Evolutionary conservation across 2,113 vertebrate genomes (phyloP), one percentile per base, ranked within the genome.

Genomic region (Glaucomys volans): DNA sequence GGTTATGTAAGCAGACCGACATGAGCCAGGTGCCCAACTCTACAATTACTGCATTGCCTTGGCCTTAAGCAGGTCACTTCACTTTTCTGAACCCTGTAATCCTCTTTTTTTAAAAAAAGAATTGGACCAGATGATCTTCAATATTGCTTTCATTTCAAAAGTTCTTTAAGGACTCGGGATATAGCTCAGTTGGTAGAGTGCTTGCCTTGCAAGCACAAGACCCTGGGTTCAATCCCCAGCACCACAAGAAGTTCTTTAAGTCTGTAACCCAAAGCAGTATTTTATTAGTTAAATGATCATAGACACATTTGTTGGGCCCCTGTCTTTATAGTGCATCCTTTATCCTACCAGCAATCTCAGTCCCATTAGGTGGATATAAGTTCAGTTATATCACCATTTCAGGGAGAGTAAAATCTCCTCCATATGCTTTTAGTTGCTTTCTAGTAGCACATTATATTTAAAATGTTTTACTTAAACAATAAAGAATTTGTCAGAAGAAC

Each of bases 131-230:
- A 40, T 85, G 26, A 32, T 69, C 71, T 71, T 50, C 26, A 79
- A 71, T 40, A 62, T 47, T 90, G 37, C 16, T 76, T 54, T 90
- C 62, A 40, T 90, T 94, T 90, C 37, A 67, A 89, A 84, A 30
- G 17, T 90, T 69, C 30, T 26, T 5, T 54, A 40, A 90, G 14
- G n/a, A n/a, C n/a, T n/a, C n/a, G n/a, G n/a, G n/a, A n/a, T n/a
- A n/a, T n/a, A n/a, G n/a, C n/a, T n/a, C n/a, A n/a, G n/a, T n/a
- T n/a, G n/a, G n/a, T n/a, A n/a, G n/a, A n/a, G n/a, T n/a, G n/a
- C n/a, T n/a, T n/a, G n/a, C n/a, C n/a, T n/a, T n/a, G n/a, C n/a
- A n/a, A n/a, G n/a, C n/a, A n/a, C n/a, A n/a, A n/a, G n/a, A n/a
- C n/a, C n/a, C n/a, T n/a, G n/a, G n/a, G n/a, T n/a, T n/a, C n/a